Percentiles rank a stretch among this genome's conserved stretches.
Evolutionary conservation across 2,113 vertebrate genomes (phyloP).

Genomic region (Pedetes capensis): DNA sequence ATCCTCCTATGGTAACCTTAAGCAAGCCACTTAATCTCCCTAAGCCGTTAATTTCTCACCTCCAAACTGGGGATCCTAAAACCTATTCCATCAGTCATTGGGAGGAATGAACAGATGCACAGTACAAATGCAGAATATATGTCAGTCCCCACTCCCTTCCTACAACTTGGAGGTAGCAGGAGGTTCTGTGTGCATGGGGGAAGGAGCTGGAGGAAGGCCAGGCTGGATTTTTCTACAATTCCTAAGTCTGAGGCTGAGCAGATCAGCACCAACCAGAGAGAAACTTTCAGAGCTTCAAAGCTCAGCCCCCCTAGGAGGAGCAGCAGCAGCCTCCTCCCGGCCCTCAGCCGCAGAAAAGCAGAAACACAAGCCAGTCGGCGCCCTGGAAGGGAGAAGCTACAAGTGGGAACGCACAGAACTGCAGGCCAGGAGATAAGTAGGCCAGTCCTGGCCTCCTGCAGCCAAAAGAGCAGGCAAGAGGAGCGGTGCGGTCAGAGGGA

Average conservation of each 20-base stretch:
- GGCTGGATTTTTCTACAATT: conserved; percentile 39
- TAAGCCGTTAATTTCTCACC: background rate
- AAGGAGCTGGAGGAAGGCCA: background rate
- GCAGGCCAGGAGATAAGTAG: conserved; percentile 50
- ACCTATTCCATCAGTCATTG: background rate
- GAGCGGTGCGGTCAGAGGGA: conserved; percentile 17
- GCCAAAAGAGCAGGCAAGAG: conserved; percentile 8
- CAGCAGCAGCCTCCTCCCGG: background rate
- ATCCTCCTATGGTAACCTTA: background rate
- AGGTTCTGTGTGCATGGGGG: background rate
- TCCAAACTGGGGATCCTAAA: background rate
- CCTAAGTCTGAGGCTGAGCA: background rate
- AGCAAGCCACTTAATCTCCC: background rate
- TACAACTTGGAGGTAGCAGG: background rate
- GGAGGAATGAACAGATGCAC: background rate
- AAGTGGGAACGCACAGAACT: conserved; percentile 34
- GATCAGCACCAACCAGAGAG: background rate
- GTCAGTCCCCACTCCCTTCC: background rate
- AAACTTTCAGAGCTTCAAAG: conserved; percentile 51
- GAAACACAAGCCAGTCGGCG: background rate
- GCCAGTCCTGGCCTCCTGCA: conserved; percentile 49
- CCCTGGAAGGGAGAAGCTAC: conserved; percentile 32
- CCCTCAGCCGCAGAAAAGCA: background rate
- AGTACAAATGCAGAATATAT: background rate
- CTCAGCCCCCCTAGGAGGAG: background rate